Evolutionary conservation across 1,140 invertebrate species (phyloP).

Genomic region (Apis cerana): DNA sequence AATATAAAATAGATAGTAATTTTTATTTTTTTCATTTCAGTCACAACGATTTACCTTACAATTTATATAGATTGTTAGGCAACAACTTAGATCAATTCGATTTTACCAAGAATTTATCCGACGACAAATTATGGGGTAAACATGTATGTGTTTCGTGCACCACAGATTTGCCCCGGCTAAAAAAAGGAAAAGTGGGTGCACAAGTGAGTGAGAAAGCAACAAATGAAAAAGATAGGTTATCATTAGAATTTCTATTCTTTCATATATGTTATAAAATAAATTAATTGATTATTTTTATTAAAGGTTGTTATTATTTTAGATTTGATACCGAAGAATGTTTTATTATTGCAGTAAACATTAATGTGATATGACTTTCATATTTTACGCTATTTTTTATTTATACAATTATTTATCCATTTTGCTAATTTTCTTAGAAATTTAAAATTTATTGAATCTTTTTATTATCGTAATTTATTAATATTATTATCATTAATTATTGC

Average conservation of each 20-base stretch:
- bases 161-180: slow-evolving; percentile 83
- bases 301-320: not conserved
- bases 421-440: not conserved
- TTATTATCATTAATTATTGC: no score
- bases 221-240: slow-evolving; percentile 18
- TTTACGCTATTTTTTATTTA: not conserved
- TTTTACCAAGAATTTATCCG: slow-evolving; percentile 78
- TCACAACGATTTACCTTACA: slow-evolving; percentile 84
- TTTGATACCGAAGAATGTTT: not conserved
- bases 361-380: not conserved
- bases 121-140: slow-evolving; percentile 76
- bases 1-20: no score
- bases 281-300: not conserved
- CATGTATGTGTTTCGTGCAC: slow-evolving; percentile 68
- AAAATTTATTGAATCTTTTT: not conserved
- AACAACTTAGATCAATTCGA: slow-evolving; percentile 81
- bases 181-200: slow-evolving; percentile 83
- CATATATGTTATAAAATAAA: not conserved
- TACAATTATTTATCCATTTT: not conserved
- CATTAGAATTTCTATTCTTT: not conserved
- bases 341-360: not conserved
- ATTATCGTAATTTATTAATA: no score
- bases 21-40: slow-evolving; percentile 70
- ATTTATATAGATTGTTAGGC: slow-evolving; percentile 76
- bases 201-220: slow-evolving; percentile 79